Percentiles rank a stretch among this genome's conserved stretches.
phyloP scores from a whole-genome alignment of 1,140 invertebrate genomes.

The Asbolus verrucosus region DNA sequence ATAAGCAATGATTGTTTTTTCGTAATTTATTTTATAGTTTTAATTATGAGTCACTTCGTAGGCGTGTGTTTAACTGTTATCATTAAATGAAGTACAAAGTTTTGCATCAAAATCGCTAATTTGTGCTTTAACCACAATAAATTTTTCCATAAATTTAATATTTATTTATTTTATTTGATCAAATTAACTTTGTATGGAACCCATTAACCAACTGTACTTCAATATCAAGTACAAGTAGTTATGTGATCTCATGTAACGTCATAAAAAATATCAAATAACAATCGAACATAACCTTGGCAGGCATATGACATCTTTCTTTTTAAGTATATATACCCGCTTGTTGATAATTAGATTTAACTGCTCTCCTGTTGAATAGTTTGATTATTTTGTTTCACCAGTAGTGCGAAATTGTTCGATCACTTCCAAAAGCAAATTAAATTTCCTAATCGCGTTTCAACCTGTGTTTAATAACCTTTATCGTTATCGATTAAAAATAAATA shows the following conservation, averaged over 20 bases:
- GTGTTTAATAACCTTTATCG: not conserved
- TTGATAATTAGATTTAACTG: conserved; percentile 11
- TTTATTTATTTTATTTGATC: too few species aligned
- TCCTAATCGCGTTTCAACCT: not conserved
- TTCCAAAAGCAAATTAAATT: not conserved
- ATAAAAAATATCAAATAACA: conserved; percentile 25
- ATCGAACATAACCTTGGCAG: conserved; percentile 31
- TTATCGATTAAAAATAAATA: conserved; percentile 25
- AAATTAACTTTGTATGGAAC: too few species aligned
- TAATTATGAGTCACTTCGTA: too few species aligned
- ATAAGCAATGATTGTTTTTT: too few species aligned
- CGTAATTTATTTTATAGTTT: too few species aligned
- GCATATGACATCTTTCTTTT: conserved; percentile 22
- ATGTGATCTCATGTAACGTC: conserved; percentile 32
- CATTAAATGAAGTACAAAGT: too few species aligned
- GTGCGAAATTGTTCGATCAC: not conserved
- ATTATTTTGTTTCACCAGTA: not conserved
- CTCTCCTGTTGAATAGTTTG: not conserved
- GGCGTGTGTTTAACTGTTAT: too few species aligned
- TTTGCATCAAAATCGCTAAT: too few species aligned
- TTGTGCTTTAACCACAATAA: too few species aligned
- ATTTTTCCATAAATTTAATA: too few species aligned
- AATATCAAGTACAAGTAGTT: too few species aligned
- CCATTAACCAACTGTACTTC: too few species aligned
- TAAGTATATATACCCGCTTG: not conserved